A percentile compares a stretch with the other conserved stretches of the same genome.
Evolutionary conservation across 1,140 invertebrate species (phyloP).

Genomic region (Paramacrobiotus metropolitanus): DNA sequence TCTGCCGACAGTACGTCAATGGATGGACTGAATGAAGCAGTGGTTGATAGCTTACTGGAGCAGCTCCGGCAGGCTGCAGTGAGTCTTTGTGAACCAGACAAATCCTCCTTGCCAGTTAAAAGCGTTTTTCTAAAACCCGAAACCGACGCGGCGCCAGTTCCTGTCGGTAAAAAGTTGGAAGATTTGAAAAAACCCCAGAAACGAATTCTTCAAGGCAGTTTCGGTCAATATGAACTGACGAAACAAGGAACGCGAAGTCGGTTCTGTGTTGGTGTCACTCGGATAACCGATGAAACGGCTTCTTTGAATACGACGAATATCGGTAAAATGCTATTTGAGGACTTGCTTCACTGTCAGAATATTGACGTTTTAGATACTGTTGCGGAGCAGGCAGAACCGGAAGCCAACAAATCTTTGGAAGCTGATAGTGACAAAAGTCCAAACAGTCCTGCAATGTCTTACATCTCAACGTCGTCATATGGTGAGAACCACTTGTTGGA

Average conservation of each 20-base stretch:
- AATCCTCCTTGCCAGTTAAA: background rate
- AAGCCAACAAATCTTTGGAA: no score
- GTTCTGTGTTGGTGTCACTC: background rate
- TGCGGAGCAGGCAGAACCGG: no score
- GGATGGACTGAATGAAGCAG: no score
- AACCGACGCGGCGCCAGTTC: background rate
- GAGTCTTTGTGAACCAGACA: background rate
- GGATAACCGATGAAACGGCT: background rate
- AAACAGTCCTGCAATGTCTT: background rate
- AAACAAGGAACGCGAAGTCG: background rate
- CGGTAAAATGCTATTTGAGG: no score
- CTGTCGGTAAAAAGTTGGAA: background rate
- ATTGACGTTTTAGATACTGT: no score
- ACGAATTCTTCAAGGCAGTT: background rate
- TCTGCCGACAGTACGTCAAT: no score
- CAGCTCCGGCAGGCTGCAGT: background rate
- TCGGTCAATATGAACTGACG: background rate
- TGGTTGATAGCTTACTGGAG: no score
- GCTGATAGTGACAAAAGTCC: no score
- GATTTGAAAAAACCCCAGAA: background rate
- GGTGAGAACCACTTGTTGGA: background rate
- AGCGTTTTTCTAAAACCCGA: background rate
- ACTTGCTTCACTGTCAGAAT: no score
- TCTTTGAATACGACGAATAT: no score
- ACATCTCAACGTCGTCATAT: background rate